These are phyloP conservation scores for Anguilla anguilla DNA, from an alignment of 2,797 vertebrate species.

Conservation along the genomic window DNA sequence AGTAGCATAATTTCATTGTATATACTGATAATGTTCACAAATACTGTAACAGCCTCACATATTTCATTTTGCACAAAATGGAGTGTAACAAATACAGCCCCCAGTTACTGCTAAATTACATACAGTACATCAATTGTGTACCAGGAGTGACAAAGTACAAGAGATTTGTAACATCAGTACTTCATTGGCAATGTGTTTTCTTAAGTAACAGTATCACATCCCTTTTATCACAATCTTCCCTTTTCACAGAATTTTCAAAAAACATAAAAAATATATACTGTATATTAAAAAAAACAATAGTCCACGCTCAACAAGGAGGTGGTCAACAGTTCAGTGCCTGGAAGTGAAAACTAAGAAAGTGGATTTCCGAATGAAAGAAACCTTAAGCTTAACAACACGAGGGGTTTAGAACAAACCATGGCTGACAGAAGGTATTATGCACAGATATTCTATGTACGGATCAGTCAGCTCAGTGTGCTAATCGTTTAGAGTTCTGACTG, in stretches of 20 bases:
- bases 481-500: neutral
- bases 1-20: neutral
- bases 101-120: slow-evolving; percentile 16
- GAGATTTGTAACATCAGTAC: neutral
- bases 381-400: neutral
- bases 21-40: neutral
- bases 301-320: neutral
- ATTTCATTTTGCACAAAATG: slow-evolving; percentile 15
- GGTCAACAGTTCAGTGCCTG: slow-evolving; percentile 22
- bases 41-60: neutral
- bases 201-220: neutral
- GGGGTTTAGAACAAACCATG: neutral
- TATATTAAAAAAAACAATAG: neutral
- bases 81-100: slow-evolving; percentile 7
- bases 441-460: neutral
- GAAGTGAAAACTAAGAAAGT: neutral
- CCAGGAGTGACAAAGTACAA: slow-evolving; percentile 18
- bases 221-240: slow-evolving; percentile 3
- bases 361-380: neutral
- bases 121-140: slow-evolving; percentile 23
- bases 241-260: slow-evolving; percentile 23
- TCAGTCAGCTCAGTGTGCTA: neutral
- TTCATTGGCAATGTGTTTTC: neutral
- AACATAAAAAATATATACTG: neutral
- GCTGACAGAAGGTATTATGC: neutral